A percentile compares a stretch with the other conserved stretches of the same genome.
Evolutionary conservation across 2,797 vertebrate species (phyloP).

Genomic region (Hemibagrus guttatus): DNA sequence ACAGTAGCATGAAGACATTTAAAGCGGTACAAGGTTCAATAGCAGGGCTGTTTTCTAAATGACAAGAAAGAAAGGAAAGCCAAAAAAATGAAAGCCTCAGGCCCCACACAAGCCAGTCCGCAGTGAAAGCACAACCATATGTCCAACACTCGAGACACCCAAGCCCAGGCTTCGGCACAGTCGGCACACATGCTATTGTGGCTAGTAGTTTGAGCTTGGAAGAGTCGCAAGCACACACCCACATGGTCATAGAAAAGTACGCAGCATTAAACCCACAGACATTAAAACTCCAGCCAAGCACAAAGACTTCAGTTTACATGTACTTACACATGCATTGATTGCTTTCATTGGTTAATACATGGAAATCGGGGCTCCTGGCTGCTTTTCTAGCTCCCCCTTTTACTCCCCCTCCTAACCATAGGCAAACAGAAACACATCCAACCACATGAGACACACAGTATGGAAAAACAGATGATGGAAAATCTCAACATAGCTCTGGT

Average conservation of each 20-base stretch:
- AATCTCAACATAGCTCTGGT: conserved; percentile 66
- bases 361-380: conserved; percentile 42
- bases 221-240: conserved; percentile 28
- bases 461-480: conserved; percentile 65
- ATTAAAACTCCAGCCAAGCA: conserved; percentile 40
- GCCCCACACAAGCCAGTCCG: conserved; percentile 66
- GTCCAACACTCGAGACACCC: conserved; percentile 53
- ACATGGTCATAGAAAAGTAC: conserved; percentile 30
- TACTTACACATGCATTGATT: conserved; percentile 42
- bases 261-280: conserved; percentile 34
- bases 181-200: conserved; percentile 76
- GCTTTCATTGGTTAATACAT: conserved; percentile 44
- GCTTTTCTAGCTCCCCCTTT: conserved; percentile 28
- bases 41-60: conserved; percentile 71
- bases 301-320: conserved; percentile 37
- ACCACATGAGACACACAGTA: conserved; percentile 57
- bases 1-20: conserved; percentile 65
- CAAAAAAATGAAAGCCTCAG: conserved; percentile 66
- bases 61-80: conserved; percentile 67
- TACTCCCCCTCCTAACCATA: conserved; percentile 30
- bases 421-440: conserved; percentile 50
- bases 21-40: conserved; percentile 58
- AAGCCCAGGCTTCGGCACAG: conserved; percentile 73
- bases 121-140: conserved; percentile 63
- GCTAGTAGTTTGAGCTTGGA: conserved; percentile 69